These are phyloP conservation scores for Sminthurides bifidus DNA, from an alignment of 1,140 invertebrate genomes.

Conservation along the genomic window DNA sequence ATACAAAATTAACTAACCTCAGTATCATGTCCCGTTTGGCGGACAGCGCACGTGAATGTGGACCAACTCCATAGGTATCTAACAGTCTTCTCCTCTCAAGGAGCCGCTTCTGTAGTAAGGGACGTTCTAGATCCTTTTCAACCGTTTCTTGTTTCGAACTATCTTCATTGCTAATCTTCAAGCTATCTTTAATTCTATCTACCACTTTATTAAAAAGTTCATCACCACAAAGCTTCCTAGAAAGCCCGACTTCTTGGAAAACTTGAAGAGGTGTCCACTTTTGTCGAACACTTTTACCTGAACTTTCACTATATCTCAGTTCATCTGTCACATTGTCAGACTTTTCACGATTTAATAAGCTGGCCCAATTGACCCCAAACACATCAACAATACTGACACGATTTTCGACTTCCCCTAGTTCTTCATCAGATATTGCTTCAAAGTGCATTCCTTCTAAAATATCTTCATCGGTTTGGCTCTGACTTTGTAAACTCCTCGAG, in stretches of 20 bases:
- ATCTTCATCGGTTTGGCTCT: slow-evolving; percentile 44
- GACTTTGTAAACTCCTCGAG: slow-evolving; percentile 9
- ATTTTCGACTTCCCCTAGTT: slow-evolving; percentile 59
- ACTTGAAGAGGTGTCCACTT: slow-evolving; percentile 64
- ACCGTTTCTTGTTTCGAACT: neutral
- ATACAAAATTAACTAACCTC: slow-evolving; percentile 8
- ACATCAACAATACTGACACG: slow-evolving; percentile 63
- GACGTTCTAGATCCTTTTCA: slow-evolving; percentile 11
- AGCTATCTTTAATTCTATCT: slow-evolving; percentile 5
- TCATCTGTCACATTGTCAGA: slow-evolving; percentile 34
- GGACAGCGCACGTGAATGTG: slow-evolving; percentile 46
- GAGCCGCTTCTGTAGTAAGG: neutral
- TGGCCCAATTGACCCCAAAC: slow-evolving; percentile 83
- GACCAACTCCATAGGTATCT: slow-evolving; percentile 38
- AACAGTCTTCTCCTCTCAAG: slow-evolving; percentile 32
- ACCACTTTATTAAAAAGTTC: slow-evolving; percentile 21
- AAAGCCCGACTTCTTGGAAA: slow-evolving; percentile 57
- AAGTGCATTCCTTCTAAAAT: slow-evolving; percentile 66
- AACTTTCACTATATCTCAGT: slow-evolving; percentile 35
- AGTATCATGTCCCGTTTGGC: slow-evolving; percentile 52
- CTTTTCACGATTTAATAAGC: slow-evolving; percentile 59
- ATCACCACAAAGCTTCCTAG: slow-evolving; percentile 34
- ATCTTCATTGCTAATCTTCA: neutral
- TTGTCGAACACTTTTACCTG: slow-evolving; percentile 48
- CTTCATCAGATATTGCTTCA: slow-evolving; percentile 79